Evolutionary conservation across 1,140 invertebrate species (phyloP).

Genomic region (Ceratina japonica): DNA sequence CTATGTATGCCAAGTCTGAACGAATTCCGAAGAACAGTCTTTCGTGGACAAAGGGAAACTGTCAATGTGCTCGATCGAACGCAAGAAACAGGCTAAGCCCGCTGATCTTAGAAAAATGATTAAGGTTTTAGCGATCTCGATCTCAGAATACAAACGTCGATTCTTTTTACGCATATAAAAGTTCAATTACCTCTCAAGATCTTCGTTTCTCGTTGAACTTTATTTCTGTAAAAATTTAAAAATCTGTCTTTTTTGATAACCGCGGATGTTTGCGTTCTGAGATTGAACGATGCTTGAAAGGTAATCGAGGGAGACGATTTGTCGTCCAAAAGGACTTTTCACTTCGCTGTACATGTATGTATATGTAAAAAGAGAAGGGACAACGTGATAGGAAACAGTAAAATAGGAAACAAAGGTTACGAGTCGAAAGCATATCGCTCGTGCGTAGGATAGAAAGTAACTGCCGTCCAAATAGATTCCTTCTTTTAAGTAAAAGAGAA

Average conservation of each 20-base stretch:
- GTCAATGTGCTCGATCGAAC: slow-evolving; percentile 37
- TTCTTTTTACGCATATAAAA: too few relatives aligned
- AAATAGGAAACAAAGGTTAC: neutral
- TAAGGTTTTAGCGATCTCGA: neutral
- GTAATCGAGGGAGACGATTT: neutral
- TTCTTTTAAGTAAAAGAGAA: slow-evolving; percentile 43
- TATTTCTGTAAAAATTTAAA: too few relatives aligned
- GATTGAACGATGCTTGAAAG: neutral
- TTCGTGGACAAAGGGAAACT: neutral
- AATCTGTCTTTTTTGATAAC: too few relatives aligned
- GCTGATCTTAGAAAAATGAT: neutral
- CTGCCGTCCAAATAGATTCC: slow-evolving; percentile 72
- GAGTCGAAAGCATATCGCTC: neutral
- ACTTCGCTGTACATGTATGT: neutral
- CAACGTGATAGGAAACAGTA: neutral
- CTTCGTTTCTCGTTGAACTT: too few relatives aligned
- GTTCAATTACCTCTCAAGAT: too few relatives aligned
- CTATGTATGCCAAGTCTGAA: neutral
- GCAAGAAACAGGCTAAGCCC: slow-evolving; percentile 1
- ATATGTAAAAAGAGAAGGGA: neutral
- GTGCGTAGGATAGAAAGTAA: slow-evolving; percentile 64
- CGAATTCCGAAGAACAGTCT: neutral
- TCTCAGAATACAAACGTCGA: neutral
- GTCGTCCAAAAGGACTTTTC: neutral
- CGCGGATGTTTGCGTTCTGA: too few relatives aligned